Conservation (phyloP, 2,113 vertebrate genomes). For the Petrocephalus zakoni region DNA sequence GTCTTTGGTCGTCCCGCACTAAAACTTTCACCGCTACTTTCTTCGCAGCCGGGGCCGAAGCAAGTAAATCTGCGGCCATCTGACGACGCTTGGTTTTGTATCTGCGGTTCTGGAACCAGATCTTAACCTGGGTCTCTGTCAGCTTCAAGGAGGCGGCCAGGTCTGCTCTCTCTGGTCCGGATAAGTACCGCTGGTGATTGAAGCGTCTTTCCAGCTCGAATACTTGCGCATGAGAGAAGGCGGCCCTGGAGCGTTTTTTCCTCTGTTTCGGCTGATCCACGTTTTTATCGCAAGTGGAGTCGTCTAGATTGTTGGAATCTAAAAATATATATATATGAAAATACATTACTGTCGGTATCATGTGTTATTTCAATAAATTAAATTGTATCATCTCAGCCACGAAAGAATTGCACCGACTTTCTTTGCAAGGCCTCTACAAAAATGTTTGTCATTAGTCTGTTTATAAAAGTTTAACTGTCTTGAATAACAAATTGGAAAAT, state of each 20-base stretch:
- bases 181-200: constrained; percentile 96
- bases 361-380: not conserved
- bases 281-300: constrained; percentile 47
- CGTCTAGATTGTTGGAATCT: constrained; percentile 60
- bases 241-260: constrained; percentile 94
- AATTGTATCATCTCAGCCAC: not conserved
- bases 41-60: constrained; percentile 84
- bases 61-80: constrained; percentile 89
- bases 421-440: not conserved
- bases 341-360: not conserved
- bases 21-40: constrained; percentile 96
- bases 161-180: constrained; percentile 92
- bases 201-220: constrained; percentile 98
- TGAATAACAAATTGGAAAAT: not conserved
- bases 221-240: constrained; percentile 96
- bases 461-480: not conserved
- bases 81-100: constrained; percentile 98
- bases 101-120: constrained; percentile 99
- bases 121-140: constrained; percentile 97
- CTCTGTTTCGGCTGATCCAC: constrained; percentile 77
- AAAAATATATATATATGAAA: constrained; percentile 11
- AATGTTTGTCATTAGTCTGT: not conserved
- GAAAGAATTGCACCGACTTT: not conserved
- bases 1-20: constrained; percentile 95
- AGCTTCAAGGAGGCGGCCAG: constrained; percentile 93